Conservation (phyloP, 1,140 invertebrate species). For the Spodoptera frugiperda region DNA sequence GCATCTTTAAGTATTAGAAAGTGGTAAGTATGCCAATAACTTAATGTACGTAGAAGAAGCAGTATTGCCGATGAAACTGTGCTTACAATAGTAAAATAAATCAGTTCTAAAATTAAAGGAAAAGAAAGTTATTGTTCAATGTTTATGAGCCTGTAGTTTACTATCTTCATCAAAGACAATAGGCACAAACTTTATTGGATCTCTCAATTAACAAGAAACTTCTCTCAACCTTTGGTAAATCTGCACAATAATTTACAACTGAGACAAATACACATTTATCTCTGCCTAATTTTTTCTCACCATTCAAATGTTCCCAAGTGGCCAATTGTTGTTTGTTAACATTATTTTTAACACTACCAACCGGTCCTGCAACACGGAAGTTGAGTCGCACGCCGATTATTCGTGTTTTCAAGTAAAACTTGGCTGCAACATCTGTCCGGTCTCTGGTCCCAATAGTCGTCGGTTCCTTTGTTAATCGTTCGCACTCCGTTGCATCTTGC, state of each 20-base stretch:
- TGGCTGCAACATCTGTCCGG: slow-evolving; percentile 66
- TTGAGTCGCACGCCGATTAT: slow-evolving; percentile 67
- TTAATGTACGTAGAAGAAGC: too few relatives aligned
- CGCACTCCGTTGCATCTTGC: slow-evolving; percentile 41
- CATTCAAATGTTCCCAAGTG: slow-evolving; percentile 25
- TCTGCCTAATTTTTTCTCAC: slow-evolving; percentile 43
- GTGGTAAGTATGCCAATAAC: too few relatives aligned
- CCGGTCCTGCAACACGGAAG: slow-evolving; percentile 76
- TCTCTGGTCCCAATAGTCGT: slow-evolving; percentile 54
- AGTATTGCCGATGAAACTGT: too few relatives aligned
- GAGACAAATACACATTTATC: background rate
- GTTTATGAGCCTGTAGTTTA: too few relatives aligned
- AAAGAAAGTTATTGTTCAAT: too few relatives aligned
- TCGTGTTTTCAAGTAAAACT: slow-evolving; percentile 74
- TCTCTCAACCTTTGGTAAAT: background rate
- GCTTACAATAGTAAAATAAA: too few relatives aligned
- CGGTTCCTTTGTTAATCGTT: slow-evolving; percentile 45
- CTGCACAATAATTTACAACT: slow-evolving; percentile 5
- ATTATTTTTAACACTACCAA: slow-evolving; percentile 54
- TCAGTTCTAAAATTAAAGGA: too few relatives aligned
- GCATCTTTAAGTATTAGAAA: too few relatives aligned
- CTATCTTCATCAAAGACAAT: too few relatives aligned
- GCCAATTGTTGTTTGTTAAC: slow-evolving; percentile 41
- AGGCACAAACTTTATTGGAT: too few relatives aligned
- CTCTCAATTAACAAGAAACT: too few relatives aligned